Conservation (phyloP, 2,888 invertebrate genomes). For the Macrophya alboannulata region DNA sequence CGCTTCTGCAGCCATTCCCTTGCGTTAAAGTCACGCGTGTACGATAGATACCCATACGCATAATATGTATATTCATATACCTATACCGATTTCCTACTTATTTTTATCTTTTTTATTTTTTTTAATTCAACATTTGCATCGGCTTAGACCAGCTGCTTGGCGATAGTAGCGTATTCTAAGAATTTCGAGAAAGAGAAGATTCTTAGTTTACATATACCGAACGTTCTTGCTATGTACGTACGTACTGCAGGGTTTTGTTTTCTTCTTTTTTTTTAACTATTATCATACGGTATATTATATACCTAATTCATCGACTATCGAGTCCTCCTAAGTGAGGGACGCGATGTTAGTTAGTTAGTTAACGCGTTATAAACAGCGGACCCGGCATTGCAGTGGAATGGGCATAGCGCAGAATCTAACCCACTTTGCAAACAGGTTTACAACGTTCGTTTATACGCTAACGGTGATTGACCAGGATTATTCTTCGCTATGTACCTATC, state of each 20-base stretch:
- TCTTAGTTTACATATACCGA: too few species aligned
- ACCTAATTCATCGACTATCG: slow-evolving; percentile 31
- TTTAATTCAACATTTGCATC: neutral
- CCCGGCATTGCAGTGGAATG: neutral
- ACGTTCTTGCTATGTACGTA: too few species aligned
- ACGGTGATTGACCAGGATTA: slow-evolving; percentile 72
- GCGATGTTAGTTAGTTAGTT: slow-evolving; percentile 31
- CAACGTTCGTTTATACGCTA: slow-evolving; percentile 65
- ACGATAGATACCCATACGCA: neutral
- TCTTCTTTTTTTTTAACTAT: neutral
- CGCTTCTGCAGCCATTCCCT: neutral
- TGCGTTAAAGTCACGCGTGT: slow-evolving; percentile 13
- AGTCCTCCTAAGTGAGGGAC: slow-evolving; percentile 41
- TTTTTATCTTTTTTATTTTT: too few species aligned
- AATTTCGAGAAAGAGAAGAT: neutral
- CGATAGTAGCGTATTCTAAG: neutral
- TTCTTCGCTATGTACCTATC: neutral
- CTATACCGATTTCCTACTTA: neutral
- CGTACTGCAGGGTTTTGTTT: too few species aligned
- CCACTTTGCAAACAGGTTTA: slow-evolving; percentile 78
- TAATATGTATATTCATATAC: neutral
- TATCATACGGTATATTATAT: neutral
- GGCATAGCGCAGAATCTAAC: slow-evolving; percentile 71
- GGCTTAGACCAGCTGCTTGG: too few species aligned
- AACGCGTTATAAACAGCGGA: neutral